Evolutionary conservation across 2,888 invertebrate genomes (phyloP).

Genomic region (Drosophila suboccidentalis): DNA sequence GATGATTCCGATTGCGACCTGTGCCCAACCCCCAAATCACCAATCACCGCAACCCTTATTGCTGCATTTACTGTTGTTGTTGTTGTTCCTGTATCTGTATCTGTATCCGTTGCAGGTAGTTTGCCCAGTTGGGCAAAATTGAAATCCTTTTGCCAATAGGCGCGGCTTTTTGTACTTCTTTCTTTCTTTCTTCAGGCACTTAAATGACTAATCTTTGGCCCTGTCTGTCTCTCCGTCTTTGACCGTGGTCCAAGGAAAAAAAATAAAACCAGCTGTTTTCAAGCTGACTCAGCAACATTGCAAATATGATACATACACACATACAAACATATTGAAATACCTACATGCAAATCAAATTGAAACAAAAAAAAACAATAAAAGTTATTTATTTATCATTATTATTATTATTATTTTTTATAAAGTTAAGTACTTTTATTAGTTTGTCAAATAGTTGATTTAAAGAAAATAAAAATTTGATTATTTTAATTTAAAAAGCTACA

Average conservation of each 20-base stretch:
- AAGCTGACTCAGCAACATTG: constrained; percentile 50
- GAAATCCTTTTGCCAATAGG: constrained; percentile 37
- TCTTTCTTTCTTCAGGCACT: neutral
- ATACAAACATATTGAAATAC: neutral
- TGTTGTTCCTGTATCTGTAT: too few species aligned
- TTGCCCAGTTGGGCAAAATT: constrained; percentile 32
- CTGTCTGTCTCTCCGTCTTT: neutral
- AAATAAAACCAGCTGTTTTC: constrained; percentile 36
- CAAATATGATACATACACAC: constrained; percentile 14
- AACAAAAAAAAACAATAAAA: too few species aligned
- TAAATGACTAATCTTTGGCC: constrained; percentile 21
- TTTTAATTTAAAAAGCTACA: too few species aligned
- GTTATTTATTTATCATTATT: too few species aligned
- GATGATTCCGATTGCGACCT: constrained; percentile 40
- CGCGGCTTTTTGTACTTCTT: constrained; percentile 20
- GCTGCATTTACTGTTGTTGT: constrained; percentile 7
- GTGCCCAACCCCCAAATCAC: constrained; percentile 53
- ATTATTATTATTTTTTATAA: too few species aligned
- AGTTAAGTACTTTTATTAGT: too few species aligned
- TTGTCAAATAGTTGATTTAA: too few species aligned
- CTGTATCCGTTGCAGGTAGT: constrained; percentile 52
- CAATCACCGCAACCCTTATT: constrained; percentile 51
- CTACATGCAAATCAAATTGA: too few species aligned
- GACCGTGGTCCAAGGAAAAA: constrained; percentile 5
- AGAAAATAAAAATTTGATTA: too few species aligned